phyloP scores from a whole-genome alignment of 2,113 vertebrate species.

The Lota lota region DNA sequence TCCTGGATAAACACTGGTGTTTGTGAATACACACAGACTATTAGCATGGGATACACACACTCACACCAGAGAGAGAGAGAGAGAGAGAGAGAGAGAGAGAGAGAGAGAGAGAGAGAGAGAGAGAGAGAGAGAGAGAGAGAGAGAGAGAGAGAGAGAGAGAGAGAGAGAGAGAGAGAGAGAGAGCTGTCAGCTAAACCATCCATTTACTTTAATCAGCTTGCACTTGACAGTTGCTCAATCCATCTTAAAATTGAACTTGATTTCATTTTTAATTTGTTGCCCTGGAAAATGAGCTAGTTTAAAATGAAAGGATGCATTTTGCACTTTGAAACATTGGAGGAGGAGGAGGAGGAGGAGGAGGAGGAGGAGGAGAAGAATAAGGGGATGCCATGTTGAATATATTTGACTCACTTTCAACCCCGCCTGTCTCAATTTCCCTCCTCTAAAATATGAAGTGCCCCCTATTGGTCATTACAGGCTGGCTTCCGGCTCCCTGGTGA shows the following conservation, averaged over 20 bases:
- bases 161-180: constrained; percentile 3
- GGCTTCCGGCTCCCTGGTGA: neutral
- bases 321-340: neutral
- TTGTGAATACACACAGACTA: neutral
- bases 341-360: neutral
- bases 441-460: constrained; percentile 7
- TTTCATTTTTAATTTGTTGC: neutral
- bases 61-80: constrained; percentile 2
- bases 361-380: too few relatives aligned
- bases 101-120: constrained; percentile 7
- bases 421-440: constrained; percentile 6
- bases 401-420: constrained; percentile 4
- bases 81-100: neutral
- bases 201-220: constrained; percentile 18
- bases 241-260: neutral
- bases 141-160: neutral
- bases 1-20: neutral
- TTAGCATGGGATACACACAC: neutral
- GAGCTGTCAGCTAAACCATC: neutral
- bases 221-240: constrained; percentile 22
- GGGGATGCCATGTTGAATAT: constrained; percentile 1
- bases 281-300: neutral
- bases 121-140: constrained; percentile 3
- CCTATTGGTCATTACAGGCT: neutral
- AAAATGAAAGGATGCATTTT: constrained; percentile 4